A percentile compares a stretch with the other conserved stretches of the same genome.
Evolutionary conservation across 2,113 vertebrate genomes (phyloP).

Genomic region (Lampris incognitus): DNA sequence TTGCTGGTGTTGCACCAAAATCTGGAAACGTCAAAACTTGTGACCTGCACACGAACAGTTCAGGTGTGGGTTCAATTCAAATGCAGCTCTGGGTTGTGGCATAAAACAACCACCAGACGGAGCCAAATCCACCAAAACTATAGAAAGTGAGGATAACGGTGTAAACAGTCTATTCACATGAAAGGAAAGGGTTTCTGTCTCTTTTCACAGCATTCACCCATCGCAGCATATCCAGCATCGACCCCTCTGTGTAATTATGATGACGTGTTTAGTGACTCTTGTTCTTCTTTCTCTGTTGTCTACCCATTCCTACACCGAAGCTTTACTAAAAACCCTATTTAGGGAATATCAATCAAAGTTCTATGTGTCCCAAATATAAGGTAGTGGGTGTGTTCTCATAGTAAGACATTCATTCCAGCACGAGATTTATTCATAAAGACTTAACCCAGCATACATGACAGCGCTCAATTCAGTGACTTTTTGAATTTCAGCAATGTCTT

Average conservation of each 20-base stretch:
- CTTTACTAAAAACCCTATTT: slow-evolving; percentile 12
- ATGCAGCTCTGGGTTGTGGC: no score
- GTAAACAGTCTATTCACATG: slow-evolving; percentile 48
- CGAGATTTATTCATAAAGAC: background rate
- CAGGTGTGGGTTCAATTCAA: no score
- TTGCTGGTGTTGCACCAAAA: no score
- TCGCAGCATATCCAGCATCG: slow-evolving; percentile 16
- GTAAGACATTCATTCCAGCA: background rate
- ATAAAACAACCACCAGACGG: no score
- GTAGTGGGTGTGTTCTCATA: background rate
- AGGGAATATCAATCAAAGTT: background rate
- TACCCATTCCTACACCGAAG: background rate
- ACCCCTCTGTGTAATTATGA: slow-evolving; percentile 17
- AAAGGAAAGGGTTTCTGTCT: slow-evolving; percentile 34
- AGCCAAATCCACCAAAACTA: no score
- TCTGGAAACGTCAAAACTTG: no score
- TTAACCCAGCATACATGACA: background rate
- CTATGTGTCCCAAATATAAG: no score
- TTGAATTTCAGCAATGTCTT: no score
- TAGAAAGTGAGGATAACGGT: no score
- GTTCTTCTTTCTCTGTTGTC: slow-evolving; percentile 2
- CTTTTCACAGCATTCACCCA: slow-evolving; percentile 43
- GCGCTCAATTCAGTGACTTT: no score
- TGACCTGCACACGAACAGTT: no score
- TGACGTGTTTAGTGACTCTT: slow-evolving; percentile 17